Base-by-base conservation (phyloP, 2,113 vertebrate genomes). In the Tragelaphus buxtoni region DNA sequence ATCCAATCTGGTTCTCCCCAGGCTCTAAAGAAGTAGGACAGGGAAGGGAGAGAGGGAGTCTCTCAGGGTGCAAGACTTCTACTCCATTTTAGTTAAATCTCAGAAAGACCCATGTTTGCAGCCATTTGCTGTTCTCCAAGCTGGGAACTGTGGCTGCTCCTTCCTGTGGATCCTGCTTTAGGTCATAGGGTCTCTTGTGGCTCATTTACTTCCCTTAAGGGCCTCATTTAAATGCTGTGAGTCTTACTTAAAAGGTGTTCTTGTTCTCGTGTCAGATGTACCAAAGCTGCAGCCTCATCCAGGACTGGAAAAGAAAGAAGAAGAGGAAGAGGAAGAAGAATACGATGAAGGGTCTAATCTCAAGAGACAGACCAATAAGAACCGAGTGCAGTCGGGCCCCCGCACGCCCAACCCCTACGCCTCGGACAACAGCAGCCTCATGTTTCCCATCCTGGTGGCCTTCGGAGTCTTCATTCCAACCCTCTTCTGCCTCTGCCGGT, bases 391-490 rank as follows among this genome's bases (percentile, higher is more conserved):
- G 97, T 99, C 99, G 1, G 99, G 99, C 60, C 99, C 99, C 35
- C 99, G 99, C 97, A 99, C 99, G 63, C 99, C 99, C 76, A 99
- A 99, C 98, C 99, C 99, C 13, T 99, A 99, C 77, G 99, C 99
- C 85, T 99, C 99, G 1, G 99, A 99, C 99, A 99, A 99, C 99
- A 99, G 99, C 99, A 99, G 99, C 99, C 99, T 99, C 97, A 99
- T 99, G 99, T 99, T 99, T 96, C 99, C 99, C 97, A 99, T 99
- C 98, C 98, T 99, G 53, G 99, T 99, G 99, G 99, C 99, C 95
- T 99, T 99, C 6, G 99, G 99, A 97, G 99, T 99, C 97, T 99
- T 99, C 99, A 99, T 99, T 98, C 99, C 99, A 95, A 99, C 99
- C 93, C 99, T 99, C 98, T 99, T 99, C 99, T 99, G 99, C 99